Percentiles rank a stretch among this genome's conserved stretches.
These are phyloP conservation scores for Iguana delicatissima DNA, from an alignment of 2,797 vertebrate genomes.

Conservation along the genomic window DNA sequence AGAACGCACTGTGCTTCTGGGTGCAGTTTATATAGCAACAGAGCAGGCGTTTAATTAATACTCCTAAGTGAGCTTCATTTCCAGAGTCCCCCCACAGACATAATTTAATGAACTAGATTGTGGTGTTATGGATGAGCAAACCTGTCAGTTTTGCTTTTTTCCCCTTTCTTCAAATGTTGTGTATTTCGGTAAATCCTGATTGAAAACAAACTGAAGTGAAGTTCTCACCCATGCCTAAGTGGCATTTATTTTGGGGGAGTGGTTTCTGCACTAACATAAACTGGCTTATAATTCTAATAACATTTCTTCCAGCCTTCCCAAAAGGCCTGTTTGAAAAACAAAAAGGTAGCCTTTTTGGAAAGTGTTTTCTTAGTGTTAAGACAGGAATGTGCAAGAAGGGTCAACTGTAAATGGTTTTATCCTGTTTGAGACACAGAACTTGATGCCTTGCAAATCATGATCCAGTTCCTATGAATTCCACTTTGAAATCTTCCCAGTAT, in stretches of 20 bases:
- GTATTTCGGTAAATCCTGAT: not conserved
- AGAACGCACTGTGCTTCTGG: constrained; percentile 24
- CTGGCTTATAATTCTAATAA: constrained; percentile 8
- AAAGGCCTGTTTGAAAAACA: too few species aligned
- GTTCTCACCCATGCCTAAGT: not conserved
- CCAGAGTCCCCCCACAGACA: constrained; percentile 40
- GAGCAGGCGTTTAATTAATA: constrained; percentile 59
- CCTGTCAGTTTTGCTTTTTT: not conserved
- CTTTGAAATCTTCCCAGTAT: not conserved
- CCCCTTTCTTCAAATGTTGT: not conserved
- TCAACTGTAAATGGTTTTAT: not conserved
- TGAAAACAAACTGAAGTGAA: not conserved
- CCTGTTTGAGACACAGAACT: not conserved
- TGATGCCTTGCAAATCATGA: not conserved
- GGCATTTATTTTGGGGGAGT: not conserved
- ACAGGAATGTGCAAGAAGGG: not conserved
- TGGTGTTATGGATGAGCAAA: constrained; percentile 24
- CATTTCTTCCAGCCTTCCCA: not conserved
- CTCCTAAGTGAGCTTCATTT: constrained; percentile 43
- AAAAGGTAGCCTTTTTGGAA: not conserved
- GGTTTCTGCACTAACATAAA: constrained; percentile 63
- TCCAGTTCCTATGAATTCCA: not conserved
- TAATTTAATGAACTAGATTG: constrained; percentile 58
- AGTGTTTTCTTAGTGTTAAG: not conserved
- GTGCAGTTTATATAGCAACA: constrained; percentile 27